Evolutionary conservation across 2,113 vertebrate species (phyloP).

Genomic region (Eptesicus fuscus): DNA sequence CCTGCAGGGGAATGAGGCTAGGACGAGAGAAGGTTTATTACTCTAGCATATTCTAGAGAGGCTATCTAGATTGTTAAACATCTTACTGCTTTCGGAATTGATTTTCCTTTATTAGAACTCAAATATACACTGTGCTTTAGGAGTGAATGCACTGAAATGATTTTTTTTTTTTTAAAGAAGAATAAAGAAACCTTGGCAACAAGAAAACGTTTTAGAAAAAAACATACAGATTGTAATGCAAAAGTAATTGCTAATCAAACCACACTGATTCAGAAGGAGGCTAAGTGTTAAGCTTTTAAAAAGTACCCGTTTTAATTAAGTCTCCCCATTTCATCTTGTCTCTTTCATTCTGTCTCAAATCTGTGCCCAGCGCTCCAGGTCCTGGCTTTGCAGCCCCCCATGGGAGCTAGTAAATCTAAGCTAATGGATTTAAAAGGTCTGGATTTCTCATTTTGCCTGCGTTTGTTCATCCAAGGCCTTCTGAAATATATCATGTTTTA

Average conservation of each 20-base stretch:
- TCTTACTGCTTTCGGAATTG: not conserved
- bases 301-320: not conserved
- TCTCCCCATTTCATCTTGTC: not conserved
- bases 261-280: not conserved
- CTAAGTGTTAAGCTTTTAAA: not conserved
- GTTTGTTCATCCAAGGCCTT: not conserved
- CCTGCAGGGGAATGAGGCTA: not conserved
- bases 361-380: not conserved
- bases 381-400: not conserved
- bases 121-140: not conserved
- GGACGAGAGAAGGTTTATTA: not conserved
- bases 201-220: slow-evolving; percentile 18
- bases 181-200: not conserved
- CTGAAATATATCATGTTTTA: not conserved
- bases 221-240: not conserved
- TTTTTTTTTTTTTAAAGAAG: not conserved
- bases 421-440: not conserved
- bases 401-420: not conserved
- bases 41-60: not conserved
- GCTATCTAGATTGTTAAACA: not conserved
- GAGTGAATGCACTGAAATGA: not conserved
- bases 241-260: slow-evolving; percentile 7
- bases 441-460: not conserved
- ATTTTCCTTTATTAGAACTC: not conserved
- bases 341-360: not conserved